Conservation (phyloP, 2,113 vertebrate species). For the Seriola quinqueradiata region DNA sequence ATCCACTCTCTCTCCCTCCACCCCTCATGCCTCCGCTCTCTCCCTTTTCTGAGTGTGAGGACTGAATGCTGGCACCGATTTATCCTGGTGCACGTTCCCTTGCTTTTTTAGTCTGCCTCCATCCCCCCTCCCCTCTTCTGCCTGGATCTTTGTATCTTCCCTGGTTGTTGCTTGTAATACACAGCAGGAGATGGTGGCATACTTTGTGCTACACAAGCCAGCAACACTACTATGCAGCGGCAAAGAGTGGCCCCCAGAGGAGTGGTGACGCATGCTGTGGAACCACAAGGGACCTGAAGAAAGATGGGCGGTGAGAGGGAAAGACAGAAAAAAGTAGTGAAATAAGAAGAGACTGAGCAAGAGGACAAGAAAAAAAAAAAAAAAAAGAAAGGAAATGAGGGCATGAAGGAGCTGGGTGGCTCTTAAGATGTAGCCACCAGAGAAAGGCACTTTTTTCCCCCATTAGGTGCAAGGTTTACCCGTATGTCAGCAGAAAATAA, state of each 20-base stretch:
- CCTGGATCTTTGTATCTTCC: constrained; percentile 44
- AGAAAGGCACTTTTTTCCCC: constrained; percentile 57
- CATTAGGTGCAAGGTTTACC: constrained; percentile 58
- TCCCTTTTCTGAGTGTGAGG: constrained; percentile 41
- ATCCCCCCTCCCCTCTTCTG: constrained; percentile 32
- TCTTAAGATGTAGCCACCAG: constrained; percentile 68
- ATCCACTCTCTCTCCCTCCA: constrained; percentile 50
- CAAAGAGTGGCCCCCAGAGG: constrained; percentile 65
- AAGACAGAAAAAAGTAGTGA: constrained; percentile 1
- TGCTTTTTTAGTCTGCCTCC: constrained; percentile 58
- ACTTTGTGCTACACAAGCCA: constrained; percentile 63
- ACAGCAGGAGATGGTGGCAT: constrained; percentile 62
- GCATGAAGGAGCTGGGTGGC: constrained; percentile 47
- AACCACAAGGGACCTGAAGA: constrained; percentile 63
- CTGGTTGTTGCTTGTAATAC: constrained; percentile 68
- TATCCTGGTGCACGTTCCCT: constrained; percentile 57
- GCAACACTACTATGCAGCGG: constrained; percentile 50
- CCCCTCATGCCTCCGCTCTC: constrained; percentile 43
- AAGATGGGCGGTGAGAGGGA: constrained; percentile 32
- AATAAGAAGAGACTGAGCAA: constrained; percentile 15
- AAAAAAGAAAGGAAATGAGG: constrained; percentile 38
- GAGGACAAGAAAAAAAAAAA: constrained; percentile 7
- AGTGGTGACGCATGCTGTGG: constrained; percentile 62
- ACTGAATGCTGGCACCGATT: constrained; percentile 68
- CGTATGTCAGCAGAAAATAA: constrained; percentile 73